Conservation (phyloP, 2,113 vertebrate species). For the Lucifuga dentata region DNA sequence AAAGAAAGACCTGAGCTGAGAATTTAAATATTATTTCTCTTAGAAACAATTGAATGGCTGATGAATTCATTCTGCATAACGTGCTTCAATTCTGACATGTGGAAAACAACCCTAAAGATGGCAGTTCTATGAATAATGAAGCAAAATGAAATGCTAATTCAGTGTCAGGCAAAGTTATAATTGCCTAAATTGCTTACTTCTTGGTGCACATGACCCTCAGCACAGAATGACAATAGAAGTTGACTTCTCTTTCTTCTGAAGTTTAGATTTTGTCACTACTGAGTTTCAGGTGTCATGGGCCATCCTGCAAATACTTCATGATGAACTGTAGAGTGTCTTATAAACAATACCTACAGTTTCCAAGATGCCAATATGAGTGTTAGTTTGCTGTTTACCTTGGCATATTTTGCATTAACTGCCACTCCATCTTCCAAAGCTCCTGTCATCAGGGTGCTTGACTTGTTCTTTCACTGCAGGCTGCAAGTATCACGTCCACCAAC, state of each 20-base stretch:
- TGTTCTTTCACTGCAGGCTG: neutral
- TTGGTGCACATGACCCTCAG: constrained; percentile 41
- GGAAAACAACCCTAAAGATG: constrained; percentile 63
- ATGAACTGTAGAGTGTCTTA: constrained; percentile 6
- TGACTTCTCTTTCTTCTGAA: constrained; percentile 31
- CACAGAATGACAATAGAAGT: constrained; percentile 9
- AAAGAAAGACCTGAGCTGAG: constrained; percentile 14
- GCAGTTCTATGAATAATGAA: constrained; percentile 70
- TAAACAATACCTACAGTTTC: neutral
- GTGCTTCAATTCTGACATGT: constrained; percentile 55
- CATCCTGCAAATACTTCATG: constrained; percentile 18
- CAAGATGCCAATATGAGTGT: neutral
- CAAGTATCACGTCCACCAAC: constrained; percentile 14
- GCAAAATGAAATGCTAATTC: constrained; percentile 72
- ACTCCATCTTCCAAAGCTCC: neutral
- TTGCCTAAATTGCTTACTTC: constrained; percentile 61
- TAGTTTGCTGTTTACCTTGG: constrained; percentile 7
- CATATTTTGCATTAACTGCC: constrained; percentile 13
- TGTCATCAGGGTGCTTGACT: neutral
- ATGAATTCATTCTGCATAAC: constrained; percentile 63
- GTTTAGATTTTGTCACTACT: constrained; percentile 35
- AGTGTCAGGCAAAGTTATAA: constrained; percentile 62
- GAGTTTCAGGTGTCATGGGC: constrained; percentile 29
- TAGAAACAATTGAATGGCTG: constrained; percentile 37
- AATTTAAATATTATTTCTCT: constrained; percentile 36